These are phyloP conservation scores for Megaleporinus macrocephalus DNA, from an alignment of 2,113 vertebrate genomes.

Conservation along the genomic window DNA sequence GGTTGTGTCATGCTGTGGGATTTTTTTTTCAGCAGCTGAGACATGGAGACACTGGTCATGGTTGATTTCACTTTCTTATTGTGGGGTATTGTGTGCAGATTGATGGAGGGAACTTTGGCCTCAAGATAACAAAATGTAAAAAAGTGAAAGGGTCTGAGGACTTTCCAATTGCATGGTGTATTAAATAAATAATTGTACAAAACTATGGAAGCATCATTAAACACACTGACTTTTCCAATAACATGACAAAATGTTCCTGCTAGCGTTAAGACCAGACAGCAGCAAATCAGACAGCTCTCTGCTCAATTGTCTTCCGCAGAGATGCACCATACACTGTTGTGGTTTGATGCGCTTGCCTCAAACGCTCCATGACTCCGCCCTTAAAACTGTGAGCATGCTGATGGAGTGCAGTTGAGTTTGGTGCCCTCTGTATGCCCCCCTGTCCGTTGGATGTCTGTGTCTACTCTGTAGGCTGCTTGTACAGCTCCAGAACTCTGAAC, in stretches of 20 bases:
- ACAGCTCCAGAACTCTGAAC: slow-evolving; percentile 12
- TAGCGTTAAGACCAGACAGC: not conserved
- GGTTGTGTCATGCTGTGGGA: too few relatives aligned
- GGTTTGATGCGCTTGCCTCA: not conserved
- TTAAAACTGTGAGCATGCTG: slow-evolving; percentile 4
- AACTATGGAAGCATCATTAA: too few relatives aligned
- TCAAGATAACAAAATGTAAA: too few relatives aligned
- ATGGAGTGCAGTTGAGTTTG: slow-evolving; percentile 14
- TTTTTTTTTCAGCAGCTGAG: too few relatives aligned
- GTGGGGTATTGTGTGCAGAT: too few relatives aligned
- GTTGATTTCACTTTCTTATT: too few relatives aligned
- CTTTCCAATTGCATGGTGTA: too few relatives aligned
- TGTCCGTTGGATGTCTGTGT: slow-evolving; percentile 22
- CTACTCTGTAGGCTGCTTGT: slow-evolving; percentile 6
- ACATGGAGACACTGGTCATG: too few relatives aligned
- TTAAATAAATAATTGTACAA: too few relatives aligned
- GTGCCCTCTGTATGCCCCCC: slow-evolving; percentile 26
- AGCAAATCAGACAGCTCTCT: not conserved
- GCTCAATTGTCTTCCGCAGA: not conserved
- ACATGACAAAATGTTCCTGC: not conserved
- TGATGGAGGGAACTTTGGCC: too few relatives aligned
- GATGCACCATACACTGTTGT: not conserved
- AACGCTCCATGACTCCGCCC: not conserved
- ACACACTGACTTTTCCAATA: too few relatives aligned
- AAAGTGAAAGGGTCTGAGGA: too few relatives aligned